phyloP scores from a whole-genome alignment of 2,113 vertebrate genomes.

The Sander vitreus region DNA sequence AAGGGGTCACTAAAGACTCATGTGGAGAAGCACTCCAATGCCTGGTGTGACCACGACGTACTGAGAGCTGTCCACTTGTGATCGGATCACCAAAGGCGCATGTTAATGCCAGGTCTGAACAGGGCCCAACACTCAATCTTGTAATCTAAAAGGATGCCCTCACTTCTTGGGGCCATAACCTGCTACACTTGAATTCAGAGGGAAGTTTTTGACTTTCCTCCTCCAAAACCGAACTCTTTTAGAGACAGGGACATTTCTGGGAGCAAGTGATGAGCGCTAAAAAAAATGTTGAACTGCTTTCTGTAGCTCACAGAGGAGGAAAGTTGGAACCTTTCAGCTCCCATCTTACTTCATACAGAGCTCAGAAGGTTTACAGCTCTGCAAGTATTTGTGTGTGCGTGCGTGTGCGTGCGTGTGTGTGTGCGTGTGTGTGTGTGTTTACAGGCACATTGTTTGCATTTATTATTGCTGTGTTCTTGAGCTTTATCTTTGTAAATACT shows the following conservation, averaged over 20 bases:
- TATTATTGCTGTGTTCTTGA: conserved; percentile 65
- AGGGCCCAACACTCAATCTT: neutral
- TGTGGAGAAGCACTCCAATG: too few relatives aligned
- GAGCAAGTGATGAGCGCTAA: conserved; percentile 45
- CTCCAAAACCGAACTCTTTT: conserved; percentile 62
- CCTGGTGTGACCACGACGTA: too few relatives aligned
- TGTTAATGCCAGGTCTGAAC: too few relatives aligned
- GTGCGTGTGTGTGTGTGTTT: conserved; percentile 30
- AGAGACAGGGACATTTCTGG: conserved; percentile 52
- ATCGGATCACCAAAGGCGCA: too few relatives aligned
- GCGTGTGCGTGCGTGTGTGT: conserved; percentile 18
- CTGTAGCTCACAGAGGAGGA: conserved; percentile 22
- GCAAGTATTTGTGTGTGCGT: conserved; percentile 44
- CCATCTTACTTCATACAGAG: conserved; percentile 46
- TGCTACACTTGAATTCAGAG: conserved; percentile 80
- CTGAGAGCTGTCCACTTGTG: too few relatives aligned
- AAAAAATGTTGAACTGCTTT: conserved; percentile 17
- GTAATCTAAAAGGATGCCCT: conserved; percentile 27
- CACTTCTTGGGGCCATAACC: conserved; percentile 50
- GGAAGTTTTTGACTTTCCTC: conserved; percentile 39
- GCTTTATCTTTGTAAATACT: conserved; percentile 69
- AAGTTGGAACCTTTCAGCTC: conserved; percentile 44
- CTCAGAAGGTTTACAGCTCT: conserved; percentile 60
- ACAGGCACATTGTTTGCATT: conserved; percentile 58
- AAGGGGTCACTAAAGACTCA: too few relatives aligned